Evolutionary conservation across 2,888 invertebrate genomes (phyloP).

Genomic region (Ellobium chinense): DNA sequence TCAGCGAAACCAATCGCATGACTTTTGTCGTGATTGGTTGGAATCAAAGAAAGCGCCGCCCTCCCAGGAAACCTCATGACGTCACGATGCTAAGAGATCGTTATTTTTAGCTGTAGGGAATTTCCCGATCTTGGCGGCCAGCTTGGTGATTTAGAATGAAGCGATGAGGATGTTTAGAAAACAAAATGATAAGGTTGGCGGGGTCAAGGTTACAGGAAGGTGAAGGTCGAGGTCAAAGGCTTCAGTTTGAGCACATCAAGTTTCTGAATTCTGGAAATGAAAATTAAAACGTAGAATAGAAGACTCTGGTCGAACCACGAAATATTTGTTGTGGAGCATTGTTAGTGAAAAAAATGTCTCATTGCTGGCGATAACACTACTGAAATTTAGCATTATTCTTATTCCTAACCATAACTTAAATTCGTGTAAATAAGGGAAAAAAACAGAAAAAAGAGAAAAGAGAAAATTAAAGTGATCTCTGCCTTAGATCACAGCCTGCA

Average conservation of each 20-base stretch:
- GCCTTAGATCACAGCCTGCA: too few relatives aligned
- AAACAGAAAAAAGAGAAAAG: too few relatives aligned
- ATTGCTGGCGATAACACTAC: too few relatives aligned
- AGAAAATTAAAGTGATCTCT: too few relatives aligned
- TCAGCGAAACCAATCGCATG: too few relatives aligned
- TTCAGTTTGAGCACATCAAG: constrained; percentile 34
- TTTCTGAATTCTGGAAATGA: constrained; percentile 37
- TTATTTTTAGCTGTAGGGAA: not conserved
- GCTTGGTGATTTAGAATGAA: not conserved
- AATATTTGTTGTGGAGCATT: too few relatives aligned
- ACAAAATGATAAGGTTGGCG: not conserved
- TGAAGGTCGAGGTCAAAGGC: constrained; percentile 17
- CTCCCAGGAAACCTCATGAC: not conserved
- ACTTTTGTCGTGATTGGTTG: too few relatives aligned
- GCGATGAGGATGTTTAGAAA: not conserved
- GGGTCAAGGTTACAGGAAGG: constrained; percentile 20
- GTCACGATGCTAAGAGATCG: not conserved
- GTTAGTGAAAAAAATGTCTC: not conserved
- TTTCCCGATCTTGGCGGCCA: not conserved
- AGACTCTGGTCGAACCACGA: too few relatives aligned
- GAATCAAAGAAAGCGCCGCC: not conserved
- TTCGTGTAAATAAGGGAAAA: too few relatives aligned
- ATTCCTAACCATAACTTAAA: too few relatives aligned
- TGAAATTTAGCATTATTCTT: too few relatives aligned
- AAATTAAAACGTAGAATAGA: not conserved